Evolutionary conservation across 2,888 invertebrate genomes (phyloP).

Genomic region (Heliconius ismenius): DNA sequence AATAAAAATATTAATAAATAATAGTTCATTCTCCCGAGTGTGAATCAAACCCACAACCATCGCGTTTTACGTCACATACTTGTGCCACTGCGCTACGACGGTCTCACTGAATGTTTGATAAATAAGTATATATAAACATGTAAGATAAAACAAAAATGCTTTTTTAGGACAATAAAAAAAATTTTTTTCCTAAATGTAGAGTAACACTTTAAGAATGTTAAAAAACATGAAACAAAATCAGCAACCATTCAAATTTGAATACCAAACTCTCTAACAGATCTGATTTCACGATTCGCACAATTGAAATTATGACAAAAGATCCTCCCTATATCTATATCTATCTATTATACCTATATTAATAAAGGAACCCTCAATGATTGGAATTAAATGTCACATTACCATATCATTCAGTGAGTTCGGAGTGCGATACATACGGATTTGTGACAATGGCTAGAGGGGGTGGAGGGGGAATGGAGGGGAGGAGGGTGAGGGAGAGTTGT

Average conservation of each 20-base stretch:
- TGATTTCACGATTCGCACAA: slow-evolving; percentile 34
- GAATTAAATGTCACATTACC: slow-evolving; percentile 79
- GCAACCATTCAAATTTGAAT: slow-evolving; percentile 9
- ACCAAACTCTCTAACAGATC: slow-evolving; percentile 23
- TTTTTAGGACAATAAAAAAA: no score
- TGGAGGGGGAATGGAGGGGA: slow-evolving; percentile 6
- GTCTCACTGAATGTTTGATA: no score
- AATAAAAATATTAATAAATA: no score
- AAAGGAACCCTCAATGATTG: slow-evolving; percentile 61
- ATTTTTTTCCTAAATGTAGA: no score
- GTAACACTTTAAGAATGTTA: no score
- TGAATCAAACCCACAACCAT: no score
- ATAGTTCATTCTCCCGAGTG: no score
- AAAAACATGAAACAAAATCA: not conserved
- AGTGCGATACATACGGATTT: slow-evolving; percentile 75
- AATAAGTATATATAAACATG: no score
- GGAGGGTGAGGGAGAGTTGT: slow-evolving; percentile 46
- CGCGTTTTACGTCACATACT: no score
- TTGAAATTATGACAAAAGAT: slow-evolving; percentile 44
- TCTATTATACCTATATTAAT: slow-evolving; percentile 50
- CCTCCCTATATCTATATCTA: slow-evolving; percentile 20
- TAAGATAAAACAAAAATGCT: not conserved
- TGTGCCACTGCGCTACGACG: no score
- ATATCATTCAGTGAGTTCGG: slow-evolving; percentile 70
- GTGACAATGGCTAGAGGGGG: slow-evolving; percentile 61